phyloP scores from a whole-genome alignment of 2,113 vertebrate species.

The Dasyurus viverrinus region DNA sequence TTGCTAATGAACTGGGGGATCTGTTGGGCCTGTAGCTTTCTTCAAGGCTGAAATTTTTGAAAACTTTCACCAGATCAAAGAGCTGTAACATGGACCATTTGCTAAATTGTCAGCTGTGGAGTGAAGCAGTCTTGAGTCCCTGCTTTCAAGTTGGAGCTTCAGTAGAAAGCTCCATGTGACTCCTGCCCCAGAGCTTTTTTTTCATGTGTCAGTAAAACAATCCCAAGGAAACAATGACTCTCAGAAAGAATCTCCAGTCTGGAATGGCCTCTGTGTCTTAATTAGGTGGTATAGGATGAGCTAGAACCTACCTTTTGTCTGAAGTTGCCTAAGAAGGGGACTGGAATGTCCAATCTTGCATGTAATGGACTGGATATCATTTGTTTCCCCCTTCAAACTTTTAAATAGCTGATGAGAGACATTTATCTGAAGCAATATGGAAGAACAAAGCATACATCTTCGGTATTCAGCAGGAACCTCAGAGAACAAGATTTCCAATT shows the following conservation, averaged over 20 bases:
- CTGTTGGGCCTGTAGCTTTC: conserved; percentile 84
- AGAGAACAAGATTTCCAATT: not conserved
- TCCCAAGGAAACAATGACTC: conserved; percentile 68
- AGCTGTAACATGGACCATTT: conserved; percentile 83
- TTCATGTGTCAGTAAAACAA: conserved; percentile 84
- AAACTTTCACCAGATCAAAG: conserved; percentile 91
- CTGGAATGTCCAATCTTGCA: not conserved
- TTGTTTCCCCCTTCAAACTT: conserved; percentile 29
- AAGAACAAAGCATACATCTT: not conserved
- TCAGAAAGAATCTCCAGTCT: conserved; percentile 56
- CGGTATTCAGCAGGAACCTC: not conserved
- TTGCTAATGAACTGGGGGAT: conserved; percentile 90
- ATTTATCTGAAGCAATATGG: not conserved
- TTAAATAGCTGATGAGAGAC: rapidly evolving
- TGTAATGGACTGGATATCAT: not conserved
- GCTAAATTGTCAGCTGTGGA: conserved; percentile 85
- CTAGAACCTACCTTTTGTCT: conserved; percentile 42
- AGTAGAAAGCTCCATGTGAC: conserved; percentile 69
- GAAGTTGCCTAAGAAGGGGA: not conserved
- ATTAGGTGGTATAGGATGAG: conserved; percentile 72
- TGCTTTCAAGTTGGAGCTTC: conserved; percentile 79
- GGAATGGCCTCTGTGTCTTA: not conserved
- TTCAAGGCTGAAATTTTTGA: conserved; percentile 85
- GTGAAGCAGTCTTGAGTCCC: conserved; percentile 80
- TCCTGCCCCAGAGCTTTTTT: conserved; percentile 76